These are phyloP conservation scores for Protophormia terraenovae DNA, from an alignment of 2,888 invertebrate genomes.

Conservation along the genomic window DNA sequence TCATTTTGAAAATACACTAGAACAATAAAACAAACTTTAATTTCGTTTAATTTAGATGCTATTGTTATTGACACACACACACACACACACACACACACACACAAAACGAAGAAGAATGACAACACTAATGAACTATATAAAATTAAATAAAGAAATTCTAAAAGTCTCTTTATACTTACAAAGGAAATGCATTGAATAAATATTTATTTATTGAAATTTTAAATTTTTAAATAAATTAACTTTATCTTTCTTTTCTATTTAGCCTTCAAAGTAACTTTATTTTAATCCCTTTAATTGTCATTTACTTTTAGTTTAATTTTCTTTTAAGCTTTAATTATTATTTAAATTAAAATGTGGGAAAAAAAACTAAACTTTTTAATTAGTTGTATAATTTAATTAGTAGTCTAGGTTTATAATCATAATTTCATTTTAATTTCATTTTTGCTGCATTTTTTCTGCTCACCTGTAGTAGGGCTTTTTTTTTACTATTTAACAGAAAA, in stretches of 20 bases:
- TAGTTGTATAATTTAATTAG: slow-evolving; percentile 21
- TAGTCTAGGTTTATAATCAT: not conserved
- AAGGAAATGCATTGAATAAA: not conserved
- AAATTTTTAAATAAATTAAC: slow-evolving; percentile 3
- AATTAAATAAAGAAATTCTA: slow-evolving; percentile 1
- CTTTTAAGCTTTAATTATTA: not conserved
- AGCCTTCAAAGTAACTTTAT: not conserved
- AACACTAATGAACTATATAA: slow-evolving; percentile 59
- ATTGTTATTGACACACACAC: slow-evolving; percentile 39
- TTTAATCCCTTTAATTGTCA: not conserved
- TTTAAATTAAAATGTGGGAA: not conserved
- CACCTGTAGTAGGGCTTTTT: not conserved
- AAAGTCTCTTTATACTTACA: not conserved
- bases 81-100: not conserved
- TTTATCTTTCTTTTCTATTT: not conserved
- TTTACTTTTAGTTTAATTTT: not conserved
- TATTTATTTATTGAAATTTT: not conserved
- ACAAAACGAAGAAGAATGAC: not conserved
- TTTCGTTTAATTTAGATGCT: slow-evolving; percentile 60
- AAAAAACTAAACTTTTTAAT: not conserved
- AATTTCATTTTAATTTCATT: not conserved
- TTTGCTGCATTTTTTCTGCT: not conserved
- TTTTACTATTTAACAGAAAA: not conserved
- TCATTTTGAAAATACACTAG: slow-evolving; percentile 10
- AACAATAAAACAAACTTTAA: slow-evolving; percentile 57